phyloP scores from a whole-genome alignment of 2,113 vertebrate species.

The Corythoichthys haematopterus region DNA sequence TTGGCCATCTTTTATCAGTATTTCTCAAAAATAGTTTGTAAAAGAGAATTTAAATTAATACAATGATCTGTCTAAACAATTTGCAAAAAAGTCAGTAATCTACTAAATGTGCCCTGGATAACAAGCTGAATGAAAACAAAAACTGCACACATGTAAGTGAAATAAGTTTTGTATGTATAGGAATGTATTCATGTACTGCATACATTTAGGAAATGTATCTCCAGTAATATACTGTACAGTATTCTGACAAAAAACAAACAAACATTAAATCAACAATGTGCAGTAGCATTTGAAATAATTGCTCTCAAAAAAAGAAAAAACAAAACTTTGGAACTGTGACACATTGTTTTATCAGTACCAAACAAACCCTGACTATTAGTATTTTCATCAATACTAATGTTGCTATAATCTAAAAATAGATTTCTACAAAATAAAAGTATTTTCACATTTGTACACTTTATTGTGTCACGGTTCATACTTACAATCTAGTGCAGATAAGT shows the following conservation, averaged over 20 bases:
- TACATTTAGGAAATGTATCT: constrained; percentile 10
- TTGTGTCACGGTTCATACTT: constrained; percentile 15
- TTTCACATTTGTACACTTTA: constrained; percentile 56
- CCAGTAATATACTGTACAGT: constrained; percentile 24
- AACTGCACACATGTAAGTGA: neutral
- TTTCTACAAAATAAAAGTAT: constrained; percentile 46
- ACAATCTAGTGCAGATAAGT: constrained; percentile 26
- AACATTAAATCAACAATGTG: constrained; percentile 27
- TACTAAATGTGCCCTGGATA: neutral
- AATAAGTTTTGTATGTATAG: neutral
- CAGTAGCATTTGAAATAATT: constrained; percentile 29
- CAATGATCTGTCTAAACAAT: neutral
- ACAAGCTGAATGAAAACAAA: constrained; percentile 3
- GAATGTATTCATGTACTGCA: neutral
- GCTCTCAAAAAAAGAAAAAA: constrained; percentile 16
- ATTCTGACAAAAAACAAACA: constrained; percentile 27
- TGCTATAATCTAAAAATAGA: constrained; percentile 48
- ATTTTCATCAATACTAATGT: constrained; percentile 32
- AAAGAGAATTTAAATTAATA: constrained; percentile 28
- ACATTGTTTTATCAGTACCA: neutral
- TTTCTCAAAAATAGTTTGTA: constrained; percentile 25
- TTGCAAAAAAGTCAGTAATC: neutral
- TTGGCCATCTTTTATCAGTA: constrained; percentile 9
- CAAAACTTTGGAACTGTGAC: constrained; percentile 18
- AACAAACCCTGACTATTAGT: constrained; percentile 24